Conservation (phyloP, 2,797 vertebrate species). For the Serranus cabrilla region DNA sequence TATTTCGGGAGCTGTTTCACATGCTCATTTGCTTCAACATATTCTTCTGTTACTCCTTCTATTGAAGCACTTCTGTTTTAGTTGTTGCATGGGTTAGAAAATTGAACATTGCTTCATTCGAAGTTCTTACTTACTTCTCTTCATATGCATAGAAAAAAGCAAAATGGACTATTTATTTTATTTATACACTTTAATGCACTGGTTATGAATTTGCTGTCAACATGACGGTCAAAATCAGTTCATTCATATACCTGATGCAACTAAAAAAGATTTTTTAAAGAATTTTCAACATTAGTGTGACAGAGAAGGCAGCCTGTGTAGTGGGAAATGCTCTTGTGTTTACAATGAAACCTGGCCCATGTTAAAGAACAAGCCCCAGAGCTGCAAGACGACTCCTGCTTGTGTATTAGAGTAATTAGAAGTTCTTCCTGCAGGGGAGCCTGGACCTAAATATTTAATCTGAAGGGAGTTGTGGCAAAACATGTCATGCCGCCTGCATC, state of each 20-base stretch:
- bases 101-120: not conserved
- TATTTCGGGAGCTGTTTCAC: conserved; percentile 15
- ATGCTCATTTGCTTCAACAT: not conserved
- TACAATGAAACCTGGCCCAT: conserved; percentile 58
- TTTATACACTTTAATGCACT: no score
- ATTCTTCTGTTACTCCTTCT: not conserved
- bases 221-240: no score
- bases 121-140: not conserved
- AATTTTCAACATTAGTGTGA: not conserved
- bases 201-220: not conserved
- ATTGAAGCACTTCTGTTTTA: not conserved
- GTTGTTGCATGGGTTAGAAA: conserved; percentile 8
- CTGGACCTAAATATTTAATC: conserved; percentile 84
- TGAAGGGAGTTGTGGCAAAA: conserved; percentile 71
- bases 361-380: conserved; percentile 48
- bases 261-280: not conserved
- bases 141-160: not conserved
- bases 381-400: conserved; percentile 76
- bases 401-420: conserved; percentile 81
- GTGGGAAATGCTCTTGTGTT: conserved; percentile 34
- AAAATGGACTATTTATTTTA: not conserved
- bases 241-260: no score
- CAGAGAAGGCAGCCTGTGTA: not conserved
- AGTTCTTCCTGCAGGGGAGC: conserved; percentile 73
- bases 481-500: conserved; percentile 77